These are phyloP conservation scores for Proales similis DNA, from an alignment of 1,140 invertebrate species.

Conservation along the genomic window DNA sequence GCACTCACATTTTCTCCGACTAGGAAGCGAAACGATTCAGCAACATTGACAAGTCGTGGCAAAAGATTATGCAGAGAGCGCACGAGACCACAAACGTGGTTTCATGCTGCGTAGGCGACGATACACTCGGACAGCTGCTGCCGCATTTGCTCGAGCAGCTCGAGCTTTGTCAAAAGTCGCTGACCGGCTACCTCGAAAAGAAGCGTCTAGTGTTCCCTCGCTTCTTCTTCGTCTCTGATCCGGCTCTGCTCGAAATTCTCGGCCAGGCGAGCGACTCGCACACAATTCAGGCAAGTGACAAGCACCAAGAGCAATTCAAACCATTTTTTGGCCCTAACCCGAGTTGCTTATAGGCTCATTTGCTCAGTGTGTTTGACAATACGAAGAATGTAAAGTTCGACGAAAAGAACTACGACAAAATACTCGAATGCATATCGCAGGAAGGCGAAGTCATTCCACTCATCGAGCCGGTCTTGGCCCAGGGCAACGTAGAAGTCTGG, in stretches of 20 bases:
- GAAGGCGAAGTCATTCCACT: constrained; percentile 83
- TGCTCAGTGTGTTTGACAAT: constrained; percentile 92
- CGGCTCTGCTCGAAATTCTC: constrained; percentile 85
- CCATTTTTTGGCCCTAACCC: constrained; percentile 3
- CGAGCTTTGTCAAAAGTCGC: constrained; percentile 90
- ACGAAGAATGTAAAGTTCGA: constrained; percentile 85
- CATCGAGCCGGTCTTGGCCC: constrained; percentile 75
- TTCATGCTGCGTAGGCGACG: constrained; percentile 87
- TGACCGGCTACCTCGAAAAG: constrained; percentile 90
- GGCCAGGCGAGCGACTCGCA: constrained; percentile 95
- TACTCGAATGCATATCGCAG: constrained; percentile 79
- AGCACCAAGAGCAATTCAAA: neutral
- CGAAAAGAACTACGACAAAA: constrained; percentile 91
- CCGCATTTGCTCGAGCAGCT: constrained; percentile 91
- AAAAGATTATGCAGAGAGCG: constrained; percentile 87
- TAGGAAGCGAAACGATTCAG: constrained; percentile 65
- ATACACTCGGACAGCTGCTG: constrained; percentile 78
- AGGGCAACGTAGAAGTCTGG: constrained; percentile 89
- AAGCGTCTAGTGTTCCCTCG: constrained; percentile 91
- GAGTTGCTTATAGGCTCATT: constrained; percentile 67
- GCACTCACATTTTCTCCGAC: neutral
- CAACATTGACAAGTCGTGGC: constrained; percentile 96
- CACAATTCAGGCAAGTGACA: constrained; percentile 65
- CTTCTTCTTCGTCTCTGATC: constrained; percentile 97
- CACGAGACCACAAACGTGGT: constrained; percentile 91